Evolutionary conservation across 2,113 vertebrate species (phyloP).

Genomic region (Opisthocomus hoazin): DNA sequence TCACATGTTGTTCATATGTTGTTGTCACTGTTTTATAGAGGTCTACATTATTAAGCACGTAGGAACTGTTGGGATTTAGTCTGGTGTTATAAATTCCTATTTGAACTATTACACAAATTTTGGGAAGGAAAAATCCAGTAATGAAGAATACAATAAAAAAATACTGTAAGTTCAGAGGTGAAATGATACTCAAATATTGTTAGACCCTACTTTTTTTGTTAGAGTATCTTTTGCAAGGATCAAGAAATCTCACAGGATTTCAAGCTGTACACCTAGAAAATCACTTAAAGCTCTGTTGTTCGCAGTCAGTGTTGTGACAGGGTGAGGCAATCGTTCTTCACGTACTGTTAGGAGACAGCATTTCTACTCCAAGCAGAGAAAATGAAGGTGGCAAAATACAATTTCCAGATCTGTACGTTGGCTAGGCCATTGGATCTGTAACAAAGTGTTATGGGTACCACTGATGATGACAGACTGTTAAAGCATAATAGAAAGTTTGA

Average conservation of each 20-base stretch:
- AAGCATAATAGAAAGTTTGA: neutral
- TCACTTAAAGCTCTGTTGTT: neutral
- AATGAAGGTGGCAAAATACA: neutral
- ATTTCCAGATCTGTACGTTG: neutral
- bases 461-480: neutral
- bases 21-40: neutral
- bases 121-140: neutral
- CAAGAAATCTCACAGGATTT: neutral
- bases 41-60: neutral
- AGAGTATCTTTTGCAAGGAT: neutral
- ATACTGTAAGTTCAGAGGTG: neutral
- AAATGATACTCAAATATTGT: rapidly evolving
- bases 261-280: neutral
- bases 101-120: neutral
- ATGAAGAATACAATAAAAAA: neutral
- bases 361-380: neutral
- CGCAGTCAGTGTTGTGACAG: neutral
- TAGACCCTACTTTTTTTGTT: neutral
- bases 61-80: neutral
- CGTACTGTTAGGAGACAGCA: neutral
- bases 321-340: neutral
- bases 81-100: neutral
- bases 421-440: neutral
- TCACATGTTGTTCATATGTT: neutral
- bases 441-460: neutral